These are phyloP conservation scores for Stichopus chloronotus DNA, from an alignment of 35 echinoderm and acorn worm genomes.

Conservation along the genomic window DNA sequence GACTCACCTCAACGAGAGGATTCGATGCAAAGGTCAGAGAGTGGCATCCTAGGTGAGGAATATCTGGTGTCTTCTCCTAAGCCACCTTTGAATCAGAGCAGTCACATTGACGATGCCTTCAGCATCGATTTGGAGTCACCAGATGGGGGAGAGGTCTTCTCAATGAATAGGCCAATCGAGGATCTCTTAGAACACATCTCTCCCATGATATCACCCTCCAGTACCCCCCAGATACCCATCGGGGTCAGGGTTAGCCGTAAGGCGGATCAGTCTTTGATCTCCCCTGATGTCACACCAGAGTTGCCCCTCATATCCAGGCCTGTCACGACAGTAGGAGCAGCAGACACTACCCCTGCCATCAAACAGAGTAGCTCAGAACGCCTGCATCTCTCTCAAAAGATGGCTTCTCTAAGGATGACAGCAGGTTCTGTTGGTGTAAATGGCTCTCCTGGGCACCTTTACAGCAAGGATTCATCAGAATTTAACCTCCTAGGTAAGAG, in stretches of 20 bases:
- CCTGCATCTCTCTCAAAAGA: not conserved
- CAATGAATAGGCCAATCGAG: conserved; percentile 45
- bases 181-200: conserved; percentile 80
- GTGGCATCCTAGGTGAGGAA: conserved; percentile 44
- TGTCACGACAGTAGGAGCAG: not conserved
- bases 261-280: not conserved
- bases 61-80: conserved; percentile 69
- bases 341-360: not conserved
- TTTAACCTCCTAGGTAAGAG: conserved; percentile 35
- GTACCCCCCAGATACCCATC: conserved; percentile 66
- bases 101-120: conserved; percentile 31
- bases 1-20: not conserved
- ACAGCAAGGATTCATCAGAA: not conserved
- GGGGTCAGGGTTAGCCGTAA: not conserved
- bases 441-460: conserved; percentile 25
- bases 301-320: not conserved
- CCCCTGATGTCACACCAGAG: conserved; percentile 41
- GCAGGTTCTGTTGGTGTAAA: not conserved
- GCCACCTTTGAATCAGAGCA: not conserved
- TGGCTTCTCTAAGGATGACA: not conserved
- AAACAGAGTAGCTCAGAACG: not conserved
- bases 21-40: not conserved
- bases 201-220: conserved; percentile 70
- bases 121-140: conserved; percentile 54
- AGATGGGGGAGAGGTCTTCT: not conserved